Base-by-base conservation (phyloP, 2,888 invertebrate species). In the Zeuzera pyrina region DNA sequence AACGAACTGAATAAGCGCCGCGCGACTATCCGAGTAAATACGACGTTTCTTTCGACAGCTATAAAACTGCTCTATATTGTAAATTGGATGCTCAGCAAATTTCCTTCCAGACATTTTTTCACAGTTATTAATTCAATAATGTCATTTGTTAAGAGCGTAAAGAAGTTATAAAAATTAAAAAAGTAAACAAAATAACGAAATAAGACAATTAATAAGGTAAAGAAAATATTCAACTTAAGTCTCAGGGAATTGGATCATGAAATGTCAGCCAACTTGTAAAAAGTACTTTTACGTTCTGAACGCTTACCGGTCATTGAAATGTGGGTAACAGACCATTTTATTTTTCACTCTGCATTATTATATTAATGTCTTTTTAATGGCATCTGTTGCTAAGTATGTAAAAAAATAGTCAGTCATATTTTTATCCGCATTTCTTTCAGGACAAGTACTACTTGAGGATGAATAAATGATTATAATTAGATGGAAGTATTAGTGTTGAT, bases 1-100 rank as follows among this genome's bases (percentile, higher is more conserved):
- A 69, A 57, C 64, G 59, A 50, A 59, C 58, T 61, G 66, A 57
- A 61, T 67, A 65, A 72, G 65, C 52, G 55, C 53, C 52, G 43
- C 51, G 49, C 45, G 52, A 47, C 38, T 35, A 28, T 32, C 31
- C 61, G 66, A 57, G 60, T 67, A 65, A 72, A 65, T 52, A 54
- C 53, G 52, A 43, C 51, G 49, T 45, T 52, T 47, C 38, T 35
- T 29, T 32, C 31, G 35, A 42, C 35, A 43, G 43, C 47, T 25
- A 42, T 44, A 43, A 46, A 50, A 50, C 50, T 45, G 43, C 46
- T 22, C n/a, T 11, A n/a, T 6, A 8, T 39, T 52, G 57, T 47
- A 54, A 63, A 60, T 56, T 52, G 44, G 43, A 50, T 43, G 45
- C 51, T 44, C 41, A 33, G 52, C 31, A 31, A 49, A 50, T 50